Percentiles rank a stretch among this genome's conserved stretches.
phyloP scores from a whole-genome alignment of 2,113 vertebrate species.

The Toxostoma redivivum region DNA sequence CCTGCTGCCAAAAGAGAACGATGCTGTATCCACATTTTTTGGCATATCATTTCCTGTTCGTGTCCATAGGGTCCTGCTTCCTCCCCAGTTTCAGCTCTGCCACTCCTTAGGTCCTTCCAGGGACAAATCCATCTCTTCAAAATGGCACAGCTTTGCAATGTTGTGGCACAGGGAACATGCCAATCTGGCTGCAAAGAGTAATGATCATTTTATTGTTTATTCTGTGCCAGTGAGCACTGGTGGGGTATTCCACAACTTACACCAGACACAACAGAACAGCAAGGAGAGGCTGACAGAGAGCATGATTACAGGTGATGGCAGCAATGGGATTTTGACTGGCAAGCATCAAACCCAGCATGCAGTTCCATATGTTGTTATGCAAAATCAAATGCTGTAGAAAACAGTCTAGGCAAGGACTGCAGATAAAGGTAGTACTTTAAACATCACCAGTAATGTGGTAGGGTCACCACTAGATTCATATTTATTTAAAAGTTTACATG shows the following conservation, averaged over 20 bases:
- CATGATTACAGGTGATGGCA: background rate
- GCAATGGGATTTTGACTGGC: background rate
- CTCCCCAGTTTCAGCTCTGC: background rate
- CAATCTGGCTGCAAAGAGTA: background rate
- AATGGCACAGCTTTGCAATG: background rate
- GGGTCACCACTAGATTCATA: background rate
- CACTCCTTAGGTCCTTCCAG: background rate
- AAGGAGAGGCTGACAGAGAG: background rate
- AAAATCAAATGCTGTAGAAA: background rate
- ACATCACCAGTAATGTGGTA: background rate
- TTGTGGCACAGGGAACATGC: background rate
- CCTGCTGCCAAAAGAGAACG: background rate
- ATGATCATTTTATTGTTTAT: background rate
- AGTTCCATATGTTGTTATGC: background rate
- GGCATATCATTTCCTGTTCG: background rate
- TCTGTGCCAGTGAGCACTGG: background rate
- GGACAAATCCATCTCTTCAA: background rate
- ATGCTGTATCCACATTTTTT: background rate
- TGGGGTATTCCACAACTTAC: background rate
- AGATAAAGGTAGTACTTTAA: background rate
- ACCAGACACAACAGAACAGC: background rate
- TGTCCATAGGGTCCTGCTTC: background rate
- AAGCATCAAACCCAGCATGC: background rate
- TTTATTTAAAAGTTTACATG: background rate
- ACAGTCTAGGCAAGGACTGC: background rate